Evolutionary conservation across 92 coral and sea anemone genomes (phyloP).

Genomic region (Phymanthus crucifer): DNA sequence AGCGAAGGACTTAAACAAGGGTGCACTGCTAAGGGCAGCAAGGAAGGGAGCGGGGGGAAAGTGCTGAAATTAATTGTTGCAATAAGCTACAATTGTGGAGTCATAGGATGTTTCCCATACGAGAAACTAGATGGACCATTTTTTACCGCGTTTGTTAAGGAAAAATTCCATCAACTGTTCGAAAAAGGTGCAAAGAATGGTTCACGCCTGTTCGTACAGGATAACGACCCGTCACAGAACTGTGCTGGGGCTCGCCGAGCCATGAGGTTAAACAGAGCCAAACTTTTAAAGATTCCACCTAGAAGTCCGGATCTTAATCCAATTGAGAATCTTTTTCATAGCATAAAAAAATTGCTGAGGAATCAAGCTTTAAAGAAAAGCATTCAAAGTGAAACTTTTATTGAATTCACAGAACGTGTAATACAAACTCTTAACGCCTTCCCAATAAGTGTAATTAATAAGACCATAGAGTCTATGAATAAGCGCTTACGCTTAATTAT

Average conservation of each 20-base stretch:
- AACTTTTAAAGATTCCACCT: neutral
- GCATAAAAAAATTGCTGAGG: neutral
- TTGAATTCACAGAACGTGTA: constrained; percentile 36
- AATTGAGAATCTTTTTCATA: constrained; percentile 37
- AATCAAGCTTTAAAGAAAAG: constrained; percentile 11
- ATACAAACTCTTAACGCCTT: constrained; percentile 1
- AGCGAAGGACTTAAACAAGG: constrained; percentile 28
- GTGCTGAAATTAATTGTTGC: constrained; percentile 25
- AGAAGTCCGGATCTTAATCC: neutral
- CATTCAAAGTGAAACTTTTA: neutral
- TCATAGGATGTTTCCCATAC: neutral
- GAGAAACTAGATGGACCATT: neutral
- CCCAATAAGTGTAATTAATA: neutral
- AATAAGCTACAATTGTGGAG: neutral
- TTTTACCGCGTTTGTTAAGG: neutral
- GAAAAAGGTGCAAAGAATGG: neutral
- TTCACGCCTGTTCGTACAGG: neutral
- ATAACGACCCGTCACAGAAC: neutral
- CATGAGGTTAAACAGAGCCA: neutral
- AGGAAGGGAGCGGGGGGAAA: constrained; percentile 34
- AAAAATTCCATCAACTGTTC: neutral
- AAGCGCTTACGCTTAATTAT: neutral
- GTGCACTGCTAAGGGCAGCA: constrained; percentile 30
- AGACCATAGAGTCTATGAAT: constrained; percentile 10
- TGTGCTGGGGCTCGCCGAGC: neutral